Evolutionary conservation across 2,797 vertebrate species (phyloP).

Genomic region (Poeciliopsis turneri): DNA sequence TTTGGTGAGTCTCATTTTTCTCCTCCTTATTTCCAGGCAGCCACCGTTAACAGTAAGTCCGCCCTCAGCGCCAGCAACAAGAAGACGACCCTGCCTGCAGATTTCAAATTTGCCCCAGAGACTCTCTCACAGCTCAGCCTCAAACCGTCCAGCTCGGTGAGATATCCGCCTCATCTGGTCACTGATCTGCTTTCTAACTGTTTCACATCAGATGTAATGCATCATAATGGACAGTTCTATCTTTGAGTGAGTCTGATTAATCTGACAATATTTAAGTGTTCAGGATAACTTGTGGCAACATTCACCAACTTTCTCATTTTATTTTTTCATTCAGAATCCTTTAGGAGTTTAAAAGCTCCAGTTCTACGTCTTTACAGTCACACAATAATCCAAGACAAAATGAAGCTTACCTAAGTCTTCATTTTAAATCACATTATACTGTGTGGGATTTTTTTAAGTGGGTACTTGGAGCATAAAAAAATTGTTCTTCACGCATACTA

Average conservation of each 20-base stretch:
- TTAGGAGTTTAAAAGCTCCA: background rate
- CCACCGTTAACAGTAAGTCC: constrained; percentile 83
- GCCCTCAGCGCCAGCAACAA: constrained; percentile 82
- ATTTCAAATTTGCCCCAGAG: constrained; percentile 88
- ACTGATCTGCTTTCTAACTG: too few relatives aligned
- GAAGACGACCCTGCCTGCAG: constrained; percentile 87
- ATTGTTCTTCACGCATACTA: background rate
- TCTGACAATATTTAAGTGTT: background rate
- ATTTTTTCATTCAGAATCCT: background rate
- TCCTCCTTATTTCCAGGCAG: constrained; percentile 77
- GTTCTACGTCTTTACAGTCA: background rate
- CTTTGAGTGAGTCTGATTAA: background rate
- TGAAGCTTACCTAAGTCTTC: background rate
- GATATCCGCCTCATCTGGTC: constrained; percentile 10
- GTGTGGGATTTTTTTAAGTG: background rate
- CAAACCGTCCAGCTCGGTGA: constrained; percentile 87
- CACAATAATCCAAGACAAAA: background rate
- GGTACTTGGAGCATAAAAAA: too few relatives aligned
- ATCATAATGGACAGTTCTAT: background rate
- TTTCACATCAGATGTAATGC: background rate
- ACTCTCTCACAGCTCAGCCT: constrained; percentile 85
- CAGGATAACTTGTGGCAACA: background rate
- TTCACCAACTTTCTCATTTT: background rate
- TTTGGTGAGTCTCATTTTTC: background rate
- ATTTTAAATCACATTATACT: background rate